A percentile compares a stretch with the other conserved stretches of the same genome.
Conservation (phyloP, 2,888 invertebrate species). For the Pristionchus entomophagus region DNA sequence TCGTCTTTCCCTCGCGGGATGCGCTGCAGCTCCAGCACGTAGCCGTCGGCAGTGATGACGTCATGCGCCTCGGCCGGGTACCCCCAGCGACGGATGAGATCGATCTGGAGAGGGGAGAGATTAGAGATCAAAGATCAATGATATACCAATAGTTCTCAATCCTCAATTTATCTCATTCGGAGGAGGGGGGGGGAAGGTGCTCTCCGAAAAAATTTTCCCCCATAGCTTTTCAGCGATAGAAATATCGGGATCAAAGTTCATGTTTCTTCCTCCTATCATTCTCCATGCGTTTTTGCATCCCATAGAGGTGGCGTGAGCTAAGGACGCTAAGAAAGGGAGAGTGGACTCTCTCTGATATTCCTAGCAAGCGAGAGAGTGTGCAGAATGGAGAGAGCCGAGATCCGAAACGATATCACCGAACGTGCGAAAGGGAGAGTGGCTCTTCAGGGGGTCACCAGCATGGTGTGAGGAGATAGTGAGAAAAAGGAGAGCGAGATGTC, state of each 20-base stretch:
- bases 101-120: background rate
- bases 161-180: too few species aligned
- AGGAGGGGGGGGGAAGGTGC: too few species aligned
- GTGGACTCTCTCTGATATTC: background rate
- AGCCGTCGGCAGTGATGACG: background rate
- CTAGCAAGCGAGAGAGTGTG: too few species aligned
- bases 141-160: background rate
- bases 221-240: too few species aligned
- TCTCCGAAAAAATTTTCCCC: too few species aligned
- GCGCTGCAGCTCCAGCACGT: conserved; percentile 12
- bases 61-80: conserved; percentile 17
- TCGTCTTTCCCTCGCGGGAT: background rate
- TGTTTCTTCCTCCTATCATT: background rate
- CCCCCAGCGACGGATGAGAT: conserved; percentile 41
- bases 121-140: background rate
- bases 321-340: background rate
- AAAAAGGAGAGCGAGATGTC: too few species aligned
- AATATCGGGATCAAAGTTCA: too few species aligned
- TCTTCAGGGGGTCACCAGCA: too few species aligned
- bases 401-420: too few species aligned
- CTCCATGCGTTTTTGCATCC: background rate
- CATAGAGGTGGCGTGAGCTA: conserved; percentile 2
- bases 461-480: too few species aligned
- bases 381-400: too few species aligned
- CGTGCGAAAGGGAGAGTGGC: too few species aligned